A percentile compares a stretch with the other conserved stretches of the same genome.
phyloP scores from a whole-genome alignment of 2,797 vertebrate genomes.

The Glossophaga mutica region DNA sequence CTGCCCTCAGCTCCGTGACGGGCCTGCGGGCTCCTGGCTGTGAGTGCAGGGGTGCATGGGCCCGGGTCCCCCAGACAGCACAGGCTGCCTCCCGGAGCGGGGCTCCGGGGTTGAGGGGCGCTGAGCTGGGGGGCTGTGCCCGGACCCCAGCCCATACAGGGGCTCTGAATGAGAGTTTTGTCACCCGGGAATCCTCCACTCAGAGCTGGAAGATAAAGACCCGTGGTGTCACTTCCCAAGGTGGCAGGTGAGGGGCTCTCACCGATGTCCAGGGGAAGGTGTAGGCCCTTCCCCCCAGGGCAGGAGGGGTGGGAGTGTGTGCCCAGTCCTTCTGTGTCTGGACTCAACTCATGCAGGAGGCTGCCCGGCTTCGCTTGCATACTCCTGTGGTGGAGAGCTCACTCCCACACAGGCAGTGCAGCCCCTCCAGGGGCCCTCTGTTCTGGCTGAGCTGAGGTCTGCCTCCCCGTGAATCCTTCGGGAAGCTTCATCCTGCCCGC shows the following conservation, averaged over 20 bases:
- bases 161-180: not conserved
- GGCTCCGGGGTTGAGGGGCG: not conserved
- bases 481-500: not conserved
- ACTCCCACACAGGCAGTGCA: not conserved
- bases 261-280: fast-evolving
- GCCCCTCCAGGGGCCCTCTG: not conserved
- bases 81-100: not conserved
- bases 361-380: not conserved
- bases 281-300: not conserved
- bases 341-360: fast-evolving
- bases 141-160: not conserved
- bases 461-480: not conserved
- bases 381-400: not conserved
- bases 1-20: not conserved
- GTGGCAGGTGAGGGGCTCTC: not conserved
- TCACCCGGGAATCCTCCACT: not conserved
- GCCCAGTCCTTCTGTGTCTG: not conserved
- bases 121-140: not conserved
- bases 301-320: not conserved
- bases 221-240: not conserved
- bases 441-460: not conserved
- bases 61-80: no score
- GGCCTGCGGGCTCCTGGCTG: no score
- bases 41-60: not conserved
- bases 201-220: not conserved